Evolutionary conservation across 2,797 vertebrate genomes (phyloP).

Genomic region (Calcarius lapponicus): DNA sequence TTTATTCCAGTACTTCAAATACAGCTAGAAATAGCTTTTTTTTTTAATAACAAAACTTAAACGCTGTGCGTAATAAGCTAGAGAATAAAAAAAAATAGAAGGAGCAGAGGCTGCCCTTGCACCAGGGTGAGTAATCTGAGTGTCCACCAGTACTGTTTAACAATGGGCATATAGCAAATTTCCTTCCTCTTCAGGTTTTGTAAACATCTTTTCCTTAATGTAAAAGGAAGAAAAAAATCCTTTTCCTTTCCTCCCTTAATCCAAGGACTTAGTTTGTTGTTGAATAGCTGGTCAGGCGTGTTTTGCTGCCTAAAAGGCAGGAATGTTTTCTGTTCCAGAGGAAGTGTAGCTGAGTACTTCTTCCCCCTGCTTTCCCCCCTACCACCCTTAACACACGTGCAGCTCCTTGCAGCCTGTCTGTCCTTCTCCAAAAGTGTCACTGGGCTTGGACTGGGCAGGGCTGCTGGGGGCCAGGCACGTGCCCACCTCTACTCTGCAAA

Average conservation of each 20-base stretch:
- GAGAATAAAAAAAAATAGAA: not conserved
- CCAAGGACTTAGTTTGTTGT: not conserved
- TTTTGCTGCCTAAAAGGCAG: not conserved
- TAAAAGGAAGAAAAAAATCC: constrained; percentile 9
- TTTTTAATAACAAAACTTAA: not conserved
- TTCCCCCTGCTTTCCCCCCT: not conserved
- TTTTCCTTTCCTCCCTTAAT: not conserved
- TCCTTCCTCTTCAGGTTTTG: constrained; percentile 43
- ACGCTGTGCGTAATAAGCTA: not conserved
- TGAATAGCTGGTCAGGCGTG: not conserved
- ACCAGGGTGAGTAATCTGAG: not conserved
- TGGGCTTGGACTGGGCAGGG: not conserved
- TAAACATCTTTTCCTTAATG: constrained; percentile 42
- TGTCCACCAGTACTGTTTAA: not conserved
- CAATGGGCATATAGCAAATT: constrained; percentile 15
- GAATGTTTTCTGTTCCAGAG: not conserved
- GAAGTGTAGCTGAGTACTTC: not conserved
- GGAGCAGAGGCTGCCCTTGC: not conserved
- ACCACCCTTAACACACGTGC: not conserved
- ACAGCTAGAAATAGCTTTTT: not conserved
- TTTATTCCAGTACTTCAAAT: not conserved
- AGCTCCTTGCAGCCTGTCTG: not conserved
- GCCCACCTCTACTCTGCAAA: not conserved
- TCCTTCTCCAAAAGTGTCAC: not conserved
- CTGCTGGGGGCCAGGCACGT: not conserved